Conservation (phyloP, 2,797 vertebrate species). For the Molossus molossus region DNA sequence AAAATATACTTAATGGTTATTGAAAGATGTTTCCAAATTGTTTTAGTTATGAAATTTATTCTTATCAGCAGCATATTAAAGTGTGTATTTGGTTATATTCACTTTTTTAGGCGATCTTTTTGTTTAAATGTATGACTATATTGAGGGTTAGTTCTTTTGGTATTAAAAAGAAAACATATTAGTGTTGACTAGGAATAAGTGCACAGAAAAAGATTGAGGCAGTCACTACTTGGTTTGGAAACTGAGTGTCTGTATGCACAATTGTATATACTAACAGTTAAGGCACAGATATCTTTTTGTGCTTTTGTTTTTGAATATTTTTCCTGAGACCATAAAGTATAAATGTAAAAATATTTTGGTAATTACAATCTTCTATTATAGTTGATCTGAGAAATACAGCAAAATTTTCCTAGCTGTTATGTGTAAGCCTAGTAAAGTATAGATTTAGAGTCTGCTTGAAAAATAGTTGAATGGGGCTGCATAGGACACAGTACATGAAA, state of each 20-base stretch:
- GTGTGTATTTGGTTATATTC: slow-evolving; percentile 15
- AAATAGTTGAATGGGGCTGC: not conserved
- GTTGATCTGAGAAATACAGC: not conserved
- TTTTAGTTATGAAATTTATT: slow-evolving; percentile 42
- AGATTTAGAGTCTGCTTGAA: slow-evolving; percentile 38
- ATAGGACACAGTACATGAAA: not conserved
- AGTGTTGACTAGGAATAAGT: not conserved
- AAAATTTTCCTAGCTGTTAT: not conserved
- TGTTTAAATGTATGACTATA: slow-evolving; percentile 43
- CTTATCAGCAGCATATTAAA: not conserved
- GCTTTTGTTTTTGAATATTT: slow-evolving; percentile 51
- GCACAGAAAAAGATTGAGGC: not conserved
- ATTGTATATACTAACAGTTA: not conserved
- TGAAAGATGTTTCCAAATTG: slow-evolving; percentile 38
- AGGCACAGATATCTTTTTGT: not conserved
- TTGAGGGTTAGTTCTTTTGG: not conserved
- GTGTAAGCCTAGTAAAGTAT: not conserved
- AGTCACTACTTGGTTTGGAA: slow-evolving; percentile 23
- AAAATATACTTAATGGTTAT: not conserved
- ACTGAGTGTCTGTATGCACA: not conserved
- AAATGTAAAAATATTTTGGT: slow-evolving; percentile 18
- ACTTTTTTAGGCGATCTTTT: not conserved
- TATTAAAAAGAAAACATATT: slow-evolving; percentile 14
- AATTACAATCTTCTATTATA: not conserved
- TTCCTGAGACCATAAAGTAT: not conserved